phyloP scores from a whole-genome alignment of 2,888 invertebrate genomes.

The Macropis europaea region DNA sequence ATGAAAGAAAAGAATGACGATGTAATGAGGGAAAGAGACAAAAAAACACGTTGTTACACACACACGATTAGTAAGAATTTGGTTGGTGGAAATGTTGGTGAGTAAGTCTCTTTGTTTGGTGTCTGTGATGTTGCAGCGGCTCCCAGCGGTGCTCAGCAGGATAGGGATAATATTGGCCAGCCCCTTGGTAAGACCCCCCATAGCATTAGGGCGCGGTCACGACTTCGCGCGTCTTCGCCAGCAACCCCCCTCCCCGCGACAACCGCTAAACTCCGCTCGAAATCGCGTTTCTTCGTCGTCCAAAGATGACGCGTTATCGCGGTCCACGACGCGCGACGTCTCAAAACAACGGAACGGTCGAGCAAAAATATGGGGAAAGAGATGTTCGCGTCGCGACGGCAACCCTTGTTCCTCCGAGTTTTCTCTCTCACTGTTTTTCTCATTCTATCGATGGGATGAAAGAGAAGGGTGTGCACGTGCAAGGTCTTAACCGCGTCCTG shows the following conservation, averaged over 20 bases:
- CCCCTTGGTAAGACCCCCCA: constrained; percentile 91
- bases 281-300: too few species aligned
- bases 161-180: constrained; percentile 98
- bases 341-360: too few species aligned
- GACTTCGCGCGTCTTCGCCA: constrained; percentile 60
- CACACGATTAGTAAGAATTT: constrained; percentile 73
- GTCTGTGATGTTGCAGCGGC: constrained; percentile 88
- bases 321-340: too few species aligned
- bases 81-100: constrained; percentile 78
- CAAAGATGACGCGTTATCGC: too few species aligned
- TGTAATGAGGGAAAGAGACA: constrained; percentile 32
- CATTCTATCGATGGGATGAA: neutral
- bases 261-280: too few species aligned
- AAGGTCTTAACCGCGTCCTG: constrained; percentile 66
- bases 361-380: too few species aligned
- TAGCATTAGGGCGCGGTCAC: constrained; percentile 67
- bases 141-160: constrained; percentile 97
- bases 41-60: constrained; percentile 46
- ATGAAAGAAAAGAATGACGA: neutral
- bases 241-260: neutral
- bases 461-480: constrained; percentile 45
- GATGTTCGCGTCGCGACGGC: neutral
- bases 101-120: constrained; percentile 80
- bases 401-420: neutral
- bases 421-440: neutral